These are phyloP conservation scores for Dermatemys mawii DNA, from an alignment of 2,113 vertebrate genomes.

Conservation along the genomic window DNA sequence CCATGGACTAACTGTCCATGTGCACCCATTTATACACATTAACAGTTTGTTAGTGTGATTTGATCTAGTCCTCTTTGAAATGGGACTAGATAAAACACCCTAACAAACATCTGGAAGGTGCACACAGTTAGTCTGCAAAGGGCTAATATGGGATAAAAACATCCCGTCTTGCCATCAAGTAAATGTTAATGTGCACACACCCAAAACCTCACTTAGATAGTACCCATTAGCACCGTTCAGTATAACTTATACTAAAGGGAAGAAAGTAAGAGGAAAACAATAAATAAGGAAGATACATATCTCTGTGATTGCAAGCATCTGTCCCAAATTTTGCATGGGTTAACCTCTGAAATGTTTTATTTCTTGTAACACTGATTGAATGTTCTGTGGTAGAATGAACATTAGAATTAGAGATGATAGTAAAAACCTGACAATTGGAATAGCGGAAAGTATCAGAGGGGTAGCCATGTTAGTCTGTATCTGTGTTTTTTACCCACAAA, in stretches of 20 bases:
- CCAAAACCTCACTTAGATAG: background rate
- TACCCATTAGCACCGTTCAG: background rate
- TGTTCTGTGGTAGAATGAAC: background rate
- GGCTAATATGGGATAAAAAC: background rate
- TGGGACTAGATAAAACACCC: too few species aligned
- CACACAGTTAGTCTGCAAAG: background rate
- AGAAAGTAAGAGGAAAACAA: background rate
- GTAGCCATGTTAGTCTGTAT: too few species aligned
- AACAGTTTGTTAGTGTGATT: background rate
- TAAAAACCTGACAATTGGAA: background rate
- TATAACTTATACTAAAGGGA: accelerated
- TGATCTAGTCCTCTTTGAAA: too few species aligned
- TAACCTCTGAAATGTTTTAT: background rate
- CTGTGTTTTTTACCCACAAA: too few species aligned
- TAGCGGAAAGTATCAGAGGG: background rate
- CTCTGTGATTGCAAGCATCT: background rate
- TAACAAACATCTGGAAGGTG: too few species aligned
- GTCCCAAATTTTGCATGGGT: background rate
- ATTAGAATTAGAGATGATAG: background rate
- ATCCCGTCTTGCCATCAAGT: background rate
- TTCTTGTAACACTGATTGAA: background rate
- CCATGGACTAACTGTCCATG: background rate
- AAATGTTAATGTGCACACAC: background rate
- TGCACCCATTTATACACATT: background rate
- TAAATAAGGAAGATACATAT: background rate